These are phyloP conservation scores for Mamestra configurata DNA, from an alignment of 1,140 invertebrate species.

Conservation along the genomic window DNA sequence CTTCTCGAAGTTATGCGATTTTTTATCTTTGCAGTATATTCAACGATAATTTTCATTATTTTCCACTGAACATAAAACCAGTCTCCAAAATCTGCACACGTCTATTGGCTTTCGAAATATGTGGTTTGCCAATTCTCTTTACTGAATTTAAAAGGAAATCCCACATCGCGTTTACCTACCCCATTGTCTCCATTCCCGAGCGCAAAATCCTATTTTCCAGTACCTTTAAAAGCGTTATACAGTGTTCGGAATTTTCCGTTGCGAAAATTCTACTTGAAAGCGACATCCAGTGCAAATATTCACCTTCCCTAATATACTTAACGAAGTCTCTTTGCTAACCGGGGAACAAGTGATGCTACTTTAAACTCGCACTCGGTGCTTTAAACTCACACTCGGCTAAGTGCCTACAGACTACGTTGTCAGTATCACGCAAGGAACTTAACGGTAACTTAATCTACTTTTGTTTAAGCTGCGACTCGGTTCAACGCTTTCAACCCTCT, in stretches of 20 bases:
- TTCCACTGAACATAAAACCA: neutral
- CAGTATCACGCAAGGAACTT: slow-evolving; percentile 46
- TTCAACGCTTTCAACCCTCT: slow-evolving; percentile 56
- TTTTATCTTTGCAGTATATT: neutral
- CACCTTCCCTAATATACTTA: slow-evolving; percentile 36
- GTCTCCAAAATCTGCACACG: neutral
- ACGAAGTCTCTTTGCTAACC: slow-evolving; percentile 41
- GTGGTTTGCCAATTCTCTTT: slow-evolving; percentile 9
- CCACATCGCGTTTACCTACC: slow-evolving; percentile 20
- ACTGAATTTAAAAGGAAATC: slow-evolving; percentile 25
- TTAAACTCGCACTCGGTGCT: neutral
- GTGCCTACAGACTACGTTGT: slow-evolving; percentile 29
- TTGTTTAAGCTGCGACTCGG: slow-evolving; percentile 54
- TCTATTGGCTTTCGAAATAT: slow-evolving; percentile 24
- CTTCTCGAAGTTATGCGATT: too few relatives aligned
- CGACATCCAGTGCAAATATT: slow-evolving; percentile 29
- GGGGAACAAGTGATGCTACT: slow-evolving; percentile 27
- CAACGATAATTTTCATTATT: neutral
- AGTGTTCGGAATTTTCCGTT: slow-evolving; percentile 7
- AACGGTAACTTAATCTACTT: slow-evolving; percentile 66
- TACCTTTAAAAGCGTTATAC: slow-evolving; percentile 19
- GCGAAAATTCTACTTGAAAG: slow-evolving; percentile 23
- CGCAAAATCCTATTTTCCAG: slow-evolving; percentile 16
- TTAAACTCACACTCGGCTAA: slow-evolving; percentile 5
- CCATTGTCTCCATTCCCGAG: slow-evolving; percentile 24